A percentile compares a stretch with the other conserved stretches of the same genome.
These are phyloP conservation scores for Sycophaga agraensis DNA, from an alignment of 1,140 invertebrate species.

Conservation along the genomic window DNA sequence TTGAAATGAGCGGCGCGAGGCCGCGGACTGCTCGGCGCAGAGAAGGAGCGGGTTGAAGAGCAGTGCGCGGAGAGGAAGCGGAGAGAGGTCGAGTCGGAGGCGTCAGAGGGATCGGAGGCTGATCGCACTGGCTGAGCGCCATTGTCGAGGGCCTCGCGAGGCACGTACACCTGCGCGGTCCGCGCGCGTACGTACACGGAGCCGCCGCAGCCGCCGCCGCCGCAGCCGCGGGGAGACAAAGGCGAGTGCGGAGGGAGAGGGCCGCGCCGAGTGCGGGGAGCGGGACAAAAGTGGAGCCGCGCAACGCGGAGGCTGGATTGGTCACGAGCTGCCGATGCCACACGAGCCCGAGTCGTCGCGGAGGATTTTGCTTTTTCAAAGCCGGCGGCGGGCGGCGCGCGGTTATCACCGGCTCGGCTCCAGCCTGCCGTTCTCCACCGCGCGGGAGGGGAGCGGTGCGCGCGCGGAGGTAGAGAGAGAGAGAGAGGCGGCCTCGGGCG, in stretches of 20 bases:
- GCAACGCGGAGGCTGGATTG: conserved; percentile 32
- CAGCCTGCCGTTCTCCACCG: background rate
- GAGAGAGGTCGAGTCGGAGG: too few relatives aligned
- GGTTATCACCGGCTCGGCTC: background rate
- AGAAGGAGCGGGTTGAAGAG: background rate
- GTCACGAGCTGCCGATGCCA: conserved; percentile 36
- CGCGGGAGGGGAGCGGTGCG: background rate
- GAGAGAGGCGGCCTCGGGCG: background rate
- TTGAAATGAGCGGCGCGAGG: too few relatives aligned
- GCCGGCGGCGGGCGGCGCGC: too few relatives aligned
- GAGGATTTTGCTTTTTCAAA: conserved; percentile 2
- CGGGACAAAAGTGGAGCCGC: conserved; percentile 19
- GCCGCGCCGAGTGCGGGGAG: background rate
- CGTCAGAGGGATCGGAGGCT: background rate
- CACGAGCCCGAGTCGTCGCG: conserved; percentile 15
- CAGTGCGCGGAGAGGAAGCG: too few relatives aligned
- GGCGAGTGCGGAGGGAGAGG: background rate
- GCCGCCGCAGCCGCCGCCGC: too few relatives aligned
- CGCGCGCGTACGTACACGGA: too few relatives aligned
- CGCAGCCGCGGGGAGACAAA: background rate
- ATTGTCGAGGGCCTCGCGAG: background rate
- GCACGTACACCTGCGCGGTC: conserved; percentile 3
- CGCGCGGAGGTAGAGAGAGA: too few relatives aligned
- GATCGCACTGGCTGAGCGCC: too few relatives aligned
- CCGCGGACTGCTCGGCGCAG: too few relatives aligned